Percentiles rank a stretch among this genome's conserved stretches.
These are phyloP conservation scores for Osmerus mordax DNA, from an alignment of 2,113 vertebrate genomes.

Conservation along the genomic window DNA sequence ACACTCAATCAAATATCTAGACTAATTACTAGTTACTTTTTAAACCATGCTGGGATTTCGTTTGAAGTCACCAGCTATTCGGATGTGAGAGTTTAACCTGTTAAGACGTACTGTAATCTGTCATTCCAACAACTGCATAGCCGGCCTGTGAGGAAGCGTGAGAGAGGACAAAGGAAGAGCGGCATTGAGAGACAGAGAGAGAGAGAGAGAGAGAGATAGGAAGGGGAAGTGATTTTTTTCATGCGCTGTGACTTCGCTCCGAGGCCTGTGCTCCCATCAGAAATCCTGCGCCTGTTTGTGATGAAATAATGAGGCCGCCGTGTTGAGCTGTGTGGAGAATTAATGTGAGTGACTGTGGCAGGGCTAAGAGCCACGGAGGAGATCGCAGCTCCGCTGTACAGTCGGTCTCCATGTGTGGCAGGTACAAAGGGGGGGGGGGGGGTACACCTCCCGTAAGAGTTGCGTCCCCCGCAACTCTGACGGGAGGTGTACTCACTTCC, in stretches of 20 bases:
- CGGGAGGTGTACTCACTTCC: background rate
- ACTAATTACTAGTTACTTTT: no score
- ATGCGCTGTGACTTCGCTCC: background rate
- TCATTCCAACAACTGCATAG: no score
- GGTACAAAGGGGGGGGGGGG: background rate
- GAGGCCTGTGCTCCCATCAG: background rate
- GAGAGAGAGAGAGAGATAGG: background rate
- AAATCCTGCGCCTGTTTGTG: background rate
- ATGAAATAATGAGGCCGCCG: conserved; percentile 9
- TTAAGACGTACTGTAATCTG: no score
- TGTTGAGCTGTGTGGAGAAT: background rate
- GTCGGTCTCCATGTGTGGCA: background rate
- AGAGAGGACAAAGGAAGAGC: no score
- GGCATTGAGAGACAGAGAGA: background rate
- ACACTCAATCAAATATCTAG: no score
- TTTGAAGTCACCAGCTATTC: no score
- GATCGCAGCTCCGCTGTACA: background rate
- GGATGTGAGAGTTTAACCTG: no score
- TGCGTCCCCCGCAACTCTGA: background rate
- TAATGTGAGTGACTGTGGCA: conserved; percentile 4
- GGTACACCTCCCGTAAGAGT: no score
- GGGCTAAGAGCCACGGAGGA: background rate
- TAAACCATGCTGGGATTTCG: no score
- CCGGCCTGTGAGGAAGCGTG: no score
- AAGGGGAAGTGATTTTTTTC: conserved; percentile 1